Percentiles rank a stretch among this genome's conserved stretches.
Conservation (phyloP, 1,140 invertebrate species). For the Epicauta chinensis region DNA sequence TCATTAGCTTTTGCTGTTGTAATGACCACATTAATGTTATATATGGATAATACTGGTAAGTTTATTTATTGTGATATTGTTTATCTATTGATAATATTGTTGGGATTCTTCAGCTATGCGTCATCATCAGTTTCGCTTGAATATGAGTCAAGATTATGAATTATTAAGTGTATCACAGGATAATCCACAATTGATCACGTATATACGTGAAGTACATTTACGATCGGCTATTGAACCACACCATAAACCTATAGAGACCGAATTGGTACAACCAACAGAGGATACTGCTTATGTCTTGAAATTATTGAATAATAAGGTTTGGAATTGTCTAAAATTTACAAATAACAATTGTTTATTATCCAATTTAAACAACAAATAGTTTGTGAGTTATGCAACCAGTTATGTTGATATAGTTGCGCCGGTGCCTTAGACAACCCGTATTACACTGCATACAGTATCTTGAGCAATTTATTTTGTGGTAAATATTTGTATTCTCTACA, state of each 20-base stretch:
- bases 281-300: slow-evolving; percentile 39
- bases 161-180: slow-evolving; percentile 63
- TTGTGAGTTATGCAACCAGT: no score
- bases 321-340: slow-evolving; percentile 8
- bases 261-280: slow-evolving; percentile 27
- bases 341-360: no score
- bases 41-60: slow-evolving; percentile 61
- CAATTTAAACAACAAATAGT: no score
- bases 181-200: slow-evolving; percentile 62
- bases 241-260: slow-evolving; percentile 33
- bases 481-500: no score
- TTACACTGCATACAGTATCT: no score
- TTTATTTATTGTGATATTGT: not conserved
- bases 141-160: slow-evolving; percentile 70
- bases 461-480: no score
- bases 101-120: slow-evolving; percentile 47
- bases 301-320: slow-evolving; percentile 43
- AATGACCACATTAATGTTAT: slow-evolving; percentile 57
- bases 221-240: slow-evolving; percentile 42
- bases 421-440: no score
- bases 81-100: not conserved
- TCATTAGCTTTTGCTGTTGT: slow-evolving; percentile 59
- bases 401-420: no score
- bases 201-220: slow-evolving; percentile 60
- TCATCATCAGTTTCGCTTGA: slow-evolving; percentile 60